Evolutionary conservation across 2,888 invertebrate genomes (phyloP), one percentile per base, ranked within the genome.

Genomic region (Calliopum simillimum): DNA sequence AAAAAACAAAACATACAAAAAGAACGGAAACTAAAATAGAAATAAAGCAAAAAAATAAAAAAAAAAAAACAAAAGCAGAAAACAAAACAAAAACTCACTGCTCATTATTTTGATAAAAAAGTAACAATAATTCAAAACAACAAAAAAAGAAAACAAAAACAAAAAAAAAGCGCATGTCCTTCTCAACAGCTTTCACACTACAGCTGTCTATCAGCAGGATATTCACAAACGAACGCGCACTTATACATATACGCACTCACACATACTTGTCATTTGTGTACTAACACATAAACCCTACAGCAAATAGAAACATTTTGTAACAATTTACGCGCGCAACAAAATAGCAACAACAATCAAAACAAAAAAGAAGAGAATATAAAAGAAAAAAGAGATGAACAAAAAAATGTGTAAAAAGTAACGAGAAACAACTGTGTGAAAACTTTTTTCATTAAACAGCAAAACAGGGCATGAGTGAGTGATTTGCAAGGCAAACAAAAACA

Each of bases 381-480:
- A 23, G 23, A 53, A 1, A 21, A 55, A 55, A 55, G 55, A 55
- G 21, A 55, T 6, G 23, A 55, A 55, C 5, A 56, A 4, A 33
- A 58, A 33, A 12, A 58, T 25, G n/a, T 13, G 13, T 14, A 23
- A 33, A 33, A 33, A 33, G 8, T 33, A 33, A 33, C 33, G 8
- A 33, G 8, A 33, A 33, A 33, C 33, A 33, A 33, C 33, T 8
- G 16, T 33, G 33, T n/a, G 14, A 16, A 59, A 59, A 33, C 41
- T 59, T 59, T 59, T 58, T 58, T 58, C 41, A 58, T 58, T 25
- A 58, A 58, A 33, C 43, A n/a, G n/a, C n/a, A n/a, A n/a, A 23
- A 58, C 14, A 23, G 43, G 25, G 6, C 33, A 33, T n/a, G 23
- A 33, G 25, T 55, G 55, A 21, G 11, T 14, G 56, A 33, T 33